Evolutionary conservation across 2,888 invertebrate species (phyloP), one percentile per base, ranked within the genome.

Genomic region (Pterobdella sp.): DNA sequence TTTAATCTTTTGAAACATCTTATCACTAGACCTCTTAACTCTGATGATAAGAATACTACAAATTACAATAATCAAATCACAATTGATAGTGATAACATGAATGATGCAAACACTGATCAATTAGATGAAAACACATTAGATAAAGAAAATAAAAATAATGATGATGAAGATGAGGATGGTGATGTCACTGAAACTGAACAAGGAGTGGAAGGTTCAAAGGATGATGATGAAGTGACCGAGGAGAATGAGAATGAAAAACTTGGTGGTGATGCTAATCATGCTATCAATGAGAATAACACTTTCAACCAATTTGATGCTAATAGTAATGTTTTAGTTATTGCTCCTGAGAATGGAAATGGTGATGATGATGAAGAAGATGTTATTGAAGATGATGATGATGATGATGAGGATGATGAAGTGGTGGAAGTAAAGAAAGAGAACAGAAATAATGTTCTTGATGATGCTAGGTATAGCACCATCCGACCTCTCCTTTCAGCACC

Each of bases 401-500:
- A 49, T 49, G n/a, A 49, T 18, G 52, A 49, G 14, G 52, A 49
- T 18, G 52, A 18, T 18, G n/a, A 18, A 49, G n/a, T 49, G 14
- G 52, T 18, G 14, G 52, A 49, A 18, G 52, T 18, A 18, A 18
- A 49, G 14, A 66, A 66, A 31, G 34, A 26, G 14, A 66, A 34
- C n/a, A 32, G 35, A 35, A 66, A 66, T 32, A 68, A 68, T 37
- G 68, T 68, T 26, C 68, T 68, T 37, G 68, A 68, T 4, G 68
- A 34, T 22, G 35, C 68, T 22, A 34, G 36, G 68, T 68, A 68
- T 22, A 32, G n/a, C 26, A 37, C 37, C 22, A 37, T 26, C n/a
- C 37, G 69, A 31, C 69, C 49, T 52, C 18, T 69, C 1, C 56
- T 69, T 26, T 42, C 68, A 1, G 68, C 68, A 31, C 69, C 69